phyloP scores from a whole-genome alignment of 1,140 invertebrate genomes.

The Lepidotrigona ventralis region DNA sequence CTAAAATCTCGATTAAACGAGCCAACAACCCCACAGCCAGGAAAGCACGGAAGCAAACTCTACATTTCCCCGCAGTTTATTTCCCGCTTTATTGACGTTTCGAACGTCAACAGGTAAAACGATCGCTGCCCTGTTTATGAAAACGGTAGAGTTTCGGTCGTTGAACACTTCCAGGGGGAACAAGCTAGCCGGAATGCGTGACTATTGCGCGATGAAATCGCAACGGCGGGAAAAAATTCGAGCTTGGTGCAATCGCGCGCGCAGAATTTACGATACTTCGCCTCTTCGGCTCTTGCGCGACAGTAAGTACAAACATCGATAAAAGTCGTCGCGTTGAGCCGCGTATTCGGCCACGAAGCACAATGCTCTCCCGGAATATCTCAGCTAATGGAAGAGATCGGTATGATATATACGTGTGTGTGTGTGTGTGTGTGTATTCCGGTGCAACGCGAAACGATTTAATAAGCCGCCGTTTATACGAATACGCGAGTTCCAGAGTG shows the following conservation, averaged over 20 bases:
- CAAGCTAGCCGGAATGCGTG: background rate
- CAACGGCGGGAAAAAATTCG: slow-evolving; percentile 1
- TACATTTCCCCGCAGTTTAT: background rate
- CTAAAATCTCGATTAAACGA: background rate
- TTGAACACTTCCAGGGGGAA: background rate
- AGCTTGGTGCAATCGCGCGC: background rate
- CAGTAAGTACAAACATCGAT: slow-evolving; percentile 6
- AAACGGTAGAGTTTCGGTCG: background rate
- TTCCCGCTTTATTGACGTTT: no score
- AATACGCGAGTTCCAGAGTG: background rate
- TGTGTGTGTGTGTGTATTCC: rapidly evolving
- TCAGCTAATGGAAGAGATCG: slow-evolving; percentile 2
- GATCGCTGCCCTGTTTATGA: no score
- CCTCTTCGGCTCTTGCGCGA: background rate
- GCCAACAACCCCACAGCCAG: no score
- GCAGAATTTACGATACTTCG: background rate
- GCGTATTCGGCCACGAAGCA: background rate
- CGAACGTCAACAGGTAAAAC: background rate
- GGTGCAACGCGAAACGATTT: background rate
- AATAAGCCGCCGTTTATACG: background rate
- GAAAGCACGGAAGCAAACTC: background rate
- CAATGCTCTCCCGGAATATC: background rate
- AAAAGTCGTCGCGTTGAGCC: background rate
- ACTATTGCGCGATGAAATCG: background rate
- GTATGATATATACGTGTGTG: background rate